Percentiles rank a stretch among this genome's conserved stretches.
Conservation (phyloP, 2,888 invertebrate genomes). For the Callosobruchus maculatus region DNA sequence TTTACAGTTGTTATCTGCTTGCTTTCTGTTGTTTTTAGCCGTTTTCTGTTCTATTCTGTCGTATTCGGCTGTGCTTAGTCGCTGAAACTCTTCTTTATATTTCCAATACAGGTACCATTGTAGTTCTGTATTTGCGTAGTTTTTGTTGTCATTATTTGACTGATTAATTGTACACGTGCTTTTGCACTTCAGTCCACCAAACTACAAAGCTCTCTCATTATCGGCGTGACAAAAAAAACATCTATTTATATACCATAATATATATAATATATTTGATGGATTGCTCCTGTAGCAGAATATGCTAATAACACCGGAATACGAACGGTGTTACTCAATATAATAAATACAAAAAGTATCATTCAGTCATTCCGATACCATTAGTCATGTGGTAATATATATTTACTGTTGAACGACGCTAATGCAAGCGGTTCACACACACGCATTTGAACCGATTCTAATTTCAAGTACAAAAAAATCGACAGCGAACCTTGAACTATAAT, state of each 20-base stretch:
- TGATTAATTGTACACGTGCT: neutral
- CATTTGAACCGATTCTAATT: neutral
- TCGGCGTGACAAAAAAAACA: neutral
- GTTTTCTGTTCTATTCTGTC: too few species aligned
- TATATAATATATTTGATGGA: neutral
- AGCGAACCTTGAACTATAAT: neutral
- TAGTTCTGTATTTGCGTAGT: too few species aligned
- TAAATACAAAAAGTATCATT: neutral
- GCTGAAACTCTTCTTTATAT: too few species aligned
- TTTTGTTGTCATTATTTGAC: neutral
- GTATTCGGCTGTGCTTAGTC: too few species aligned
- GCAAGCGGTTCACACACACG: neutral
- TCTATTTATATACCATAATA: neutral
- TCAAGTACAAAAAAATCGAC: neutral
- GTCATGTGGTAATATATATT: neutral
- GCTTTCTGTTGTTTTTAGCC: too few species aligned
- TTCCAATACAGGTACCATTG: too few species aligned
- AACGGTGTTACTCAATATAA: neutral
- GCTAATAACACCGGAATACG: neutral
- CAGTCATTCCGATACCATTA: neutral
- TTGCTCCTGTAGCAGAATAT: neutral
- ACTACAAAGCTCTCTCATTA: neutral
- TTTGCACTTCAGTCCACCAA: neutral
- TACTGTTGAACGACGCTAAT: neutral
- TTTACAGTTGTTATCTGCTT: too few species aligned